Conservation (phyloP, 2,888 invertebrate species). For the Hirtodrosophila confusa region DNA sequence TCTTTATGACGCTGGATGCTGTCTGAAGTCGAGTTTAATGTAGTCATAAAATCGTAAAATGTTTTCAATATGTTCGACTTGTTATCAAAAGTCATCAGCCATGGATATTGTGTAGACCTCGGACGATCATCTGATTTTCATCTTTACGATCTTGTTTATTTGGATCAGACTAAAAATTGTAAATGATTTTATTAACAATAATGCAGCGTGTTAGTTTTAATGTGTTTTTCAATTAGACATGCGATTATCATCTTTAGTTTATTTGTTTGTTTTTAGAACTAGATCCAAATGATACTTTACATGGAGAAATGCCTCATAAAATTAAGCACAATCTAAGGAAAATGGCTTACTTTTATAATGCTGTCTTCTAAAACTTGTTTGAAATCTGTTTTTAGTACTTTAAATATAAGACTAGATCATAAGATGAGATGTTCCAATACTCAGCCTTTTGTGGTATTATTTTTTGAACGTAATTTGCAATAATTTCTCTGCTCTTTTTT, state of each 20-base stretch:
- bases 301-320: constrained; percentile 9
- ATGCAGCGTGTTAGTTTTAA: constrained; percentile 21
- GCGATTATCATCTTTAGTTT: constrained; percentile 40
- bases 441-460: too few relatives aligned
- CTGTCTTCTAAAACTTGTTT: neutral
- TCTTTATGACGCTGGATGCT: constrained; percentile 25
- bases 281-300: constrained; percentile 15
- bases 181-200: constrained; percentile 56
- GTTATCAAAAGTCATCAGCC: constrained; percentile 33
- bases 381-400: too few relatives aligned
- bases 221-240: constrained; percentile 20
- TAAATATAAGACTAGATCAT: too few relatives aligned
- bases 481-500: too few relatives aligned
- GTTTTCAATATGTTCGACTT: constrained; percentile 59
- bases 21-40: constrained; percentile 56
- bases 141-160: constrained; percentile 71
- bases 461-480: too few relatives aligned
- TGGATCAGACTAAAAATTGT: constrained; percentile 26
- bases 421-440: too few relatives aligned
- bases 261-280: constrained; percentile 12
- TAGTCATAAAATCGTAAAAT: constrained; percentile 60
- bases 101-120: constrained; percentile 1
- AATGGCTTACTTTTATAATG: neutral
- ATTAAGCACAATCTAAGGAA: constrained; percentile 8
- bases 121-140: constrained; percentile 31